Percentiles rank a stretch among this genome's conserved stretches.
phyloP scores from a whole-genome alignment of 2,113 vertebrate species.

The Scytalopus superciliaris region DNA sequence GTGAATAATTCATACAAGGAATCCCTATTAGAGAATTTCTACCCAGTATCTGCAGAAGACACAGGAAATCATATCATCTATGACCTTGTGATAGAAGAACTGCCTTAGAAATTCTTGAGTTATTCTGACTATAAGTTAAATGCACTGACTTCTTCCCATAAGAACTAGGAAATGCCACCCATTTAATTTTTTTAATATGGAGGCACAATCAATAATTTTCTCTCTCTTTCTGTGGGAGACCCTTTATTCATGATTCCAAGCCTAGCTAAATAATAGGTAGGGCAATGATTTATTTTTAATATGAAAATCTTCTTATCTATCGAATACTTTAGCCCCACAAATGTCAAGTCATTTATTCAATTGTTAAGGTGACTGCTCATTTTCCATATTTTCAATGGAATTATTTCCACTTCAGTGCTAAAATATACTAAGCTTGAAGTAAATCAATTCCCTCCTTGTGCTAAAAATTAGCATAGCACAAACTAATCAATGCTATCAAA shows the following conservation, averaged over 20 bases:
- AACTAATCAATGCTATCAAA: constrained; percentile 60
- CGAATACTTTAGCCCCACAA: constrained; percentile 76
- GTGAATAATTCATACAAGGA: constrained; percentile 25
- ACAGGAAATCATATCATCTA: not conserved
- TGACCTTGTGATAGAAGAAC: constrained; percentile 7
- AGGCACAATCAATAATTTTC: constrained; percentile 49
- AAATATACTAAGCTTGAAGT: constrained; percentile 79
- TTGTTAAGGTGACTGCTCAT: constrained; percentile 76
- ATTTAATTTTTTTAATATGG: constrained; percentile 31
- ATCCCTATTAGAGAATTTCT: not conserved
- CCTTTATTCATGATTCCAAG: constrained; percentile 65
- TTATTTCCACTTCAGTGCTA: constrained; percentile 81
- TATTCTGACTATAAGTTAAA: constrained; percentile 37
- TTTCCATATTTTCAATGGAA: constrained; percentile 78
- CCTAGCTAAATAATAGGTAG: constrained; percentile 71
- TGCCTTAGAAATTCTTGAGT: constrained; percentile 22
- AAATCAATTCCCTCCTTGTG: constrained; percentile 71
- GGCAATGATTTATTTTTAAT: constrained; percentile 81
- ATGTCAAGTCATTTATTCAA: constrained; percentile 84
- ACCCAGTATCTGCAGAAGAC: not conserved
- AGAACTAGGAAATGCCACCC: constrained; percentile 31
- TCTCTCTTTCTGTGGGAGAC: constrained; percentile 4
- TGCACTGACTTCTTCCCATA: constrained; percentile 12
- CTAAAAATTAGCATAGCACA: constrained; percentile 60
- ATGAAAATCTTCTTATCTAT: constrained; percentile 77